Base-by-base conservation (phyloP, 2,797 vertebrate genomes). In the Neosilurus mollespiculum region DNA sequence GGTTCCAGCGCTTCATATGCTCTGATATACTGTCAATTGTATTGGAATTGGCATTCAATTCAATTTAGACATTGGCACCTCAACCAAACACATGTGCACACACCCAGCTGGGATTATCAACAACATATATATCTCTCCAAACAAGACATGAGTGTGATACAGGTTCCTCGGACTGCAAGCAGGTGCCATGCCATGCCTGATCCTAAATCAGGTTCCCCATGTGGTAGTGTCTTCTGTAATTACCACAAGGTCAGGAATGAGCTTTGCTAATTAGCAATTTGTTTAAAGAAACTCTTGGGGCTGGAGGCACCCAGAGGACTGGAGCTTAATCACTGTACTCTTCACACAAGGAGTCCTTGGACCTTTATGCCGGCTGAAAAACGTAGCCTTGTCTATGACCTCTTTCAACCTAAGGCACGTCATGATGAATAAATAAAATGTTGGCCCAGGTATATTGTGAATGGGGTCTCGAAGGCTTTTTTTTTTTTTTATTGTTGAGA, bases 71-170 rank as follows among this genome's bases (percentile, higher is more conserved):
- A 78, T 56, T 66, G 62, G 37, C 62, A 51, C 62, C 24, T 85
- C 61, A 61, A 78, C 22, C 67, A 69, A 18, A 58, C 12, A 37
- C 64, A 59, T 43, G 43, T 56, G 58, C 58, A 49, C 51, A 66
- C 76, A 66, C 84, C 80, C 22, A 84, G 80, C 65, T 24, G 43
- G 70, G 81, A 37, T 10, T 62, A 65, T 86, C 12, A 71, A 43
- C 83, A 81, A 61, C 18, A 30, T 43, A 65, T 62, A 81, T 78
- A 75, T 75, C 80, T 37, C 82, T 65, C 78, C 72, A 84, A 83
- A 87, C 84, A 87, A 81, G 82, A 87, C 84, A 64, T 86, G 34
- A 85, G 78, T 87, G 78, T 86, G 70, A 76, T 61, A 78, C 43
- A 71, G 9, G 51, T 65, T 14, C 6, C 53, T 51, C 43, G 65